Evolutionary conservation across 2,797 vertebrate species (phyloP), one percentile per base, ranked within the genome.

Genomic region (Megalops cyprinoides): DNA sequence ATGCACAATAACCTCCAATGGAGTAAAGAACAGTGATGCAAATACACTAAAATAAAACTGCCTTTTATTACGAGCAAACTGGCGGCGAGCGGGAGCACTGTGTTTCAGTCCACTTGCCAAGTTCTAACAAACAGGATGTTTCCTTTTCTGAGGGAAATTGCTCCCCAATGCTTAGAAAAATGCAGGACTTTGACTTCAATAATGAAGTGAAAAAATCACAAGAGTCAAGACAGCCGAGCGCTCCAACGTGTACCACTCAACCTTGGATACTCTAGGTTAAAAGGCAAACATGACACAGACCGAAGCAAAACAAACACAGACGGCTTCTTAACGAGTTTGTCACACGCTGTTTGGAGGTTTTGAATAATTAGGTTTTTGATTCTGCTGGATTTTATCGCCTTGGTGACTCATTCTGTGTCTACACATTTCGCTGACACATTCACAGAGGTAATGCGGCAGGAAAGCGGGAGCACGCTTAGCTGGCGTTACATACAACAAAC

Each of bases 181-280:
- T 37, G 31, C 71, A 84, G 83, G 48, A 80, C 82, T 86, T 82
- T 81, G 85, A 88, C 77, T 82, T 6, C n/a, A 82, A 85, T 78
- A 84, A 83, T 82, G 81, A 12, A 1, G 34, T 67, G 49, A n/a
- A 82, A 82, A 78, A 86, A 86, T 74, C 23, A 25, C 80, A 71
- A 67, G 73, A 82, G 80, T 77, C 34, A 78, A 49, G 79, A 84
- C 60, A 20, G 67, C 67, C 18, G 74, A 85, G 83, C 23, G n/a
- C 42, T 71, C 71, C 1, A 5, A 25, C 4, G 10, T 5, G 46
- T 10, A 37, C 20, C 8, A 18, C 71, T 4, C 0, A n/a, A 46
- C 71, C n/a, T 23, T 1, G 42, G 69, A 74, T 10, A 25, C 0
- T 23, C 10, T 9, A 23, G 71, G 44, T 42, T 48, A 25, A 46